phyloP scores from a whole-genome alignment of 2,797 vertebrate genomes.

The Mus minutoides region DNA sequence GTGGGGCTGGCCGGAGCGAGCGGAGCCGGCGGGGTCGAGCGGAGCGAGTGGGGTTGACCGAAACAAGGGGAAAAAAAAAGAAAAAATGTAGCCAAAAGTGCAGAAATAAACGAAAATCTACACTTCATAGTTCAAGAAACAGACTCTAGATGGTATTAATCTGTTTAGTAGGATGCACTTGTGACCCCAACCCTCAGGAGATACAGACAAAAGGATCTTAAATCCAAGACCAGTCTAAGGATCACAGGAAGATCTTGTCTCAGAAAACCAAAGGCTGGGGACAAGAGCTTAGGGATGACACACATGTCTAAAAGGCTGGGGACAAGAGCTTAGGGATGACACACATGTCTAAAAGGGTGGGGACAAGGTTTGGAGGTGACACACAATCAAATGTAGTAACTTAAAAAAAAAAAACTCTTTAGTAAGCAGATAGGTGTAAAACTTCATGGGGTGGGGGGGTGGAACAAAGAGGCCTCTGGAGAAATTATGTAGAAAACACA shows the following conservation, averaged over 20 bases:
- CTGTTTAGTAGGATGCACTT: too few species aligned
- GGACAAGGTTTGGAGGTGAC: too few species aligned
- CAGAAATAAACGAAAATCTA: constrained; percentile 52
- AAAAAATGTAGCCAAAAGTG: constrained; percentile 4
- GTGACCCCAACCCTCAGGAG: not conserved
- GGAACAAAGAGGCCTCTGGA: not conserved
- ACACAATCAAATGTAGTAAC: not conserved
- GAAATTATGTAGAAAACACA: not conserved
- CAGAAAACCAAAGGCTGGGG: not conserved
- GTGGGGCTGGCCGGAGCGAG: too few species aligned
- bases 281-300: not conserved
- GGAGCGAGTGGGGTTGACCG: too few species aligned
- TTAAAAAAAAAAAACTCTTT: not conserved
- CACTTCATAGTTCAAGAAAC: constrained; percentile 19
- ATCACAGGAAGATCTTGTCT: not conserved
- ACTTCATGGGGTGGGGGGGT: not conserved
- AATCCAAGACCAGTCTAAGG: not conserved
- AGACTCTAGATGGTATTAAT: not conserved
- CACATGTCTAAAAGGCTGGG: not conserved
- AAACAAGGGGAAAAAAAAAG: too few species aligned
- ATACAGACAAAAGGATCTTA: not conserved
- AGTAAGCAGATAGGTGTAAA: constrained; percentile 4
- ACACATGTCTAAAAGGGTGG: not conserved
- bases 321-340: not conserved
- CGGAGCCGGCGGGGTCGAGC: too few species aligned